Conservation (phyloP, 1,140 invertebrate genomes). For the Papilio dardanus region DNA sequence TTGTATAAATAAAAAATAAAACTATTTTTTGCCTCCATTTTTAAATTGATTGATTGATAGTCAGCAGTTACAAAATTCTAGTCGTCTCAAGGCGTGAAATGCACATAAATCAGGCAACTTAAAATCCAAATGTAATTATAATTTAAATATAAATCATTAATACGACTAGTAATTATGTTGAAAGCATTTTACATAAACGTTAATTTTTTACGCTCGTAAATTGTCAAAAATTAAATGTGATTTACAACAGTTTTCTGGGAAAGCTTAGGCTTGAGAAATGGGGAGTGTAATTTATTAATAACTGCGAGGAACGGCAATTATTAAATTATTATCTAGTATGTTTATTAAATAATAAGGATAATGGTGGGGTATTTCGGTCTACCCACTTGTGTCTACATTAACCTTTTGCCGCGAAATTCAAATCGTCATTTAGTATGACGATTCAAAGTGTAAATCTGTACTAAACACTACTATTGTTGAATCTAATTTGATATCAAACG, state of each 20-base stretch:
- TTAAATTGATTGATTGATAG: conserved; percentile 32
- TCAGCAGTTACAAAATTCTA: conserved; percentile 20
- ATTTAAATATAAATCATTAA: conserved; percentile 54
- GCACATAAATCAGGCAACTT: conserved; percentile 46
- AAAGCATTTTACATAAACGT: conserved; percentile 56
- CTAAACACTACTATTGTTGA: too few species aligned
- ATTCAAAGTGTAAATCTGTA: too few species aligned
- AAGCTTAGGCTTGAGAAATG: conserved; percentile 40
- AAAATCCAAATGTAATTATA: conserved; percentile 41
- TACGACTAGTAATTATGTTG: conserved; percentile 53
- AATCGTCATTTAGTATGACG: too few species aligned
- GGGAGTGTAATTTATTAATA: background rate
- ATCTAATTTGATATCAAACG: too few species aligned
- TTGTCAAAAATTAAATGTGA: conserved; percentile 58
- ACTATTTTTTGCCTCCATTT: conserved; percentile 45
- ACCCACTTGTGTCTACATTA: too few species aligned
- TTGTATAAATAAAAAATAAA: too few species aligned
- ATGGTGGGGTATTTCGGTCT: too few species aligned
- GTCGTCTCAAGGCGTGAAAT: background rate
- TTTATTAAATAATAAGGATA: too few species aligned
- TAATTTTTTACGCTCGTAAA: conserved; percentile 56
- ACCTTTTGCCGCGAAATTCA: too few species aligned
- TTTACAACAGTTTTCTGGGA: conserved; percentile 61
- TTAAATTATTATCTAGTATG: background rate
- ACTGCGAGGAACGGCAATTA: background rate